Conservation (phyloP, 2,797 vertebrate genomes). For the Xenops minutus region DNA sequence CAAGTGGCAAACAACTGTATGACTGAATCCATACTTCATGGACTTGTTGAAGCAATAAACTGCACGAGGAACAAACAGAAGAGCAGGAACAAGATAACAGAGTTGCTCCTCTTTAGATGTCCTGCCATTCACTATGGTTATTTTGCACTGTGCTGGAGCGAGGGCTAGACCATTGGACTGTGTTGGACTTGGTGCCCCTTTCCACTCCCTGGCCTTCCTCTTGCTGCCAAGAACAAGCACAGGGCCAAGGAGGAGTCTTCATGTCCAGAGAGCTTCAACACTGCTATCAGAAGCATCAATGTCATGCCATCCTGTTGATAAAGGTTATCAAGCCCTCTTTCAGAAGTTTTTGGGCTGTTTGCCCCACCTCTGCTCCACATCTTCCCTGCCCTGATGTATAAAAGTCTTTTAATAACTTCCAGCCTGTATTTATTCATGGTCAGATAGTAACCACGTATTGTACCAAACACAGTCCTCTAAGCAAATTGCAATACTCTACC, state of each 20-base stretch:
- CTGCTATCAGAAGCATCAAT: not conserved
- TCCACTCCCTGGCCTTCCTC: not conserved
- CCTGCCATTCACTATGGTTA: not conserved
- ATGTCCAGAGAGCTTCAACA: not conserved
- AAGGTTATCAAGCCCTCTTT: not conserved
- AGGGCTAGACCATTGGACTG: accelerated
- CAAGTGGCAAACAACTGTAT: not conserved
- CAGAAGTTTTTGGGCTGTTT: not conserved
- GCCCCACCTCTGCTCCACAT: not conserved
- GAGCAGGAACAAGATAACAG: not conserved
- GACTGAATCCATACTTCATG: not conserved
- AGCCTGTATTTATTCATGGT: not conserved
- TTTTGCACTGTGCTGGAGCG: not conserved
- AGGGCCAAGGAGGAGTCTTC: not conserved
- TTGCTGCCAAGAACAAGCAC: not conserved
- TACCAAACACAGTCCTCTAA: not conserved
- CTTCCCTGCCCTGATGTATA: not conserved
- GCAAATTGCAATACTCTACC: not conserved
- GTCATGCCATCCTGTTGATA: not conserved
- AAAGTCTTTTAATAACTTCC: not conserved
- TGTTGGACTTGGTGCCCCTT: not conserved
- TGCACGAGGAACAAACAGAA: not conserved
- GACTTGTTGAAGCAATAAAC: not conserved
- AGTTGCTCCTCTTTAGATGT: not conserved
- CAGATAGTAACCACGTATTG: not conserved